Percentiles rank a stretch among this genome's conserved stretches.
phyloP scores from a whole-genome alignment of 2,113 vertebrate species.

The Fregetta grallaria region DNA sequence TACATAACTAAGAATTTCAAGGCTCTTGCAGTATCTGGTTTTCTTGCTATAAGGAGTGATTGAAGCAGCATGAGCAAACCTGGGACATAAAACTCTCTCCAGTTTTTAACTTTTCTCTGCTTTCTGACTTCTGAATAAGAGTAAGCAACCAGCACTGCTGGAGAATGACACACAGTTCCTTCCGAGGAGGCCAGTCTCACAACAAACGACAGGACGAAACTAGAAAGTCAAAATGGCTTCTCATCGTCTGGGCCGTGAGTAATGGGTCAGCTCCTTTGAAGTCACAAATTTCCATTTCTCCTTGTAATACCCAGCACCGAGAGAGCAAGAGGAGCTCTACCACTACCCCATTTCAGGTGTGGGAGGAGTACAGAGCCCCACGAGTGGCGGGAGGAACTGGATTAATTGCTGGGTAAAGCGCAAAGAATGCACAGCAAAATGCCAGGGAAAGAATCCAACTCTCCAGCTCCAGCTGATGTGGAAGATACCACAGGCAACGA shows the following conservation, averaged over 20 bases:
- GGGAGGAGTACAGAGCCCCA: not conserved
- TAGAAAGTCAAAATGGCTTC: not conserved
- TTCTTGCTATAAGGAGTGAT: not conserved
- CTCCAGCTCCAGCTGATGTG: not conserved
- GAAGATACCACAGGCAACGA: not conserved
- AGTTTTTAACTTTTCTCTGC: not conserved
- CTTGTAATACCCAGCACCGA: not conserved
- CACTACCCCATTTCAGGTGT: not conserved
- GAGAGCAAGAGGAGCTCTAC: not conserved
- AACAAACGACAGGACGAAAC: not conserved
- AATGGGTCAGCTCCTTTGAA: not conserved
- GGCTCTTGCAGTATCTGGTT: not conserved
- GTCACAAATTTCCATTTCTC: not conserved
- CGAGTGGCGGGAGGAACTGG: fast-evolving
- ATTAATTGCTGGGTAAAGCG: not conserved
- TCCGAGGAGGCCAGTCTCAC: fast-evolving
- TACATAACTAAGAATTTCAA: not conserved
- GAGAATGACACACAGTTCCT: not conserved
- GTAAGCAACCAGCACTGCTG: not conserved
- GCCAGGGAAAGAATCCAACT: slow-evolving; percentile 21
- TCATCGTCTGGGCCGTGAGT: not conserved
- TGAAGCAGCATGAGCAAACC: not conserved
- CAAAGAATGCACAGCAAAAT: not conserved
- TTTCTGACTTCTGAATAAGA: not conserved
- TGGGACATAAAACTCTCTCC: not conserved